These are phyloP conservation scores for Neodiprion pinetum DNA, from an alignment of 1,140 invertebrate genomes.

Conservation along the genomic window DNA sequence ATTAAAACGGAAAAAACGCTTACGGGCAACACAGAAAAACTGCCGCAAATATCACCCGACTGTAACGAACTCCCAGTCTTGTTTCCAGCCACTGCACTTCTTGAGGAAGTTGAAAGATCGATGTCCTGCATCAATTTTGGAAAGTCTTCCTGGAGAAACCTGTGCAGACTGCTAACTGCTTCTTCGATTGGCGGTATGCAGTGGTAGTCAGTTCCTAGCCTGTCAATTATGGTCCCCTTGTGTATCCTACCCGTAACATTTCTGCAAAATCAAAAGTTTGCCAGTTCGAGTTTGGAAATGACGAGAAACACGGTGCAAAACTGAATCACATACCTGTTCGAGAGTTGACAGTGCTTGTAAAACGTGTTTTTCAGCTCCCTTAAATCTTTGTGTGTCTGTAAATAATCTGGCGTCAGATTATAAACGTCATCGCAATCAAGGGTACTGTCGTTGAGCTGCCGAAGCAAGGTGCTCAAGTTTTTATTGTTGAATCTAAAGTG, in stretches of 20 bases:
- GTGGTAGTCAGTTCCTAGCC: constrained; percentile 50
- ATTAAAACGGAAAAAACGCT: constrained; percentile 22
- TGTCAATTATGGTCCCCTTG: constrained; percentile 50
- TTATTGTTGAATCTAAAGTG: constrained; percentile 41
- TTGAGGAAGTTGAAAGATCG: constrained; percentile 41
- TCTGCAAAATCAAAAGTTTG: constrained; percentile 41
- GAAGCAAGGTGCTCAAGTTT: constrained; percentile 48
- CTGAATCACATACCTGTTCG: constrained; percentile 46
- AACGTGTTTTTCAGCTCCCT: constrained; percentile 46
- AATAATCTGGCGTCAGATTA: constrained; percentile 57
- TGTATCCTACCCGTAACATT: constrained; percentile 51
- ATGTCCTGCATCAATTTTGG: constrained; percentile 54
- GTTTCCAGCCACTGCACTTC: constrained; percentile 26
- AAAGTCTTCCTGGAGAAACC: constrained; percentile 59
- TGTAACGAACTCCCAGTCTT: constrained; percentile 19
- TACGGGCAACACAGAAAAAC: constrained; percentile 58
- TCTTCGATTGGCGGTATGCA: constrained; percentile 57
- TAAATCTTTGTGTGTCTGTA: constrained; percentile 48
- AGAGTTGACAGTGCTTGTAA: constrained; percentile 50
- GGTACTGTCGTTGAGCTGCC: constrained; percentile 38
- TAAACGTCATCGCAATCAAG: constrained; percentile 43
- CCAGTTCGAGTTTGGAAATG: constrained; percentile 8
- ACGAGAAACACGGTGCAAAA: background rate
- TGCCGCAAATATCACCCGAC: constrained; percentile 43
- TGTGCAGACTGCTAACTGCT: constrained; percentile 54